A percentile compares a stretch with the other conserved stretches of the same genome.
Conservation (phyloP, 2,113 vertebrate genomes). For the Scomber japonicus region DNA sequence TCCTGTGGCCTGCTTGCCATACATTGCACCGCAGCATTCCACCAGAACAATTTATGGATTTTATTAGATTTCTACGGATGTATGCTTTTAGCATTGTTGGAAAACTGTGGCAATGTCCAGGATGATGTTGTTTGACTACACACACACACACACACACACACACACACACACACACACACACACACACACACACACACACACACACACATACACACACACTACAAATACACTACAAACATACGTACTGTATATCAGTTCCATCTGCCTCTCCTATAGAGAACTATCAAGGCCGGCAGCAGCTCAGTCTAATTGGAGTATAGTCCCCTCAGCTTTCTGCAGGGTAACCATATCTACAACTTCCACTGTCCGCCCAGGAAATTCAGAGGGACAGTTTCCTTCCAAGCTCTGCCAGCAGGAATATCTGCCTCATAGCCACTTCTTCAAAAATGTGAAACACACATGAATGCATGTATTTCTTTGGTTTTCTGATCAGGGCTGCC, state of each 20-base stretch:
- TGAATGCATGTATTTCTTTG: conserved; percentile 56
- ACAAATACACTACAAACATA: conserved; percentile 24
- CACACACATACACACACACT: conserved; percentile 3
- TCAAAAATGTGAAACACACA: conserved; percentile 58
- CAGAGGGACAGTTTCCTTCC: conserved; percentile 71
- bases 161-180: no score
- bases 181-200: no score
- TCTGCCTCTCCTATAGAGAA: conserved; percentile 67
- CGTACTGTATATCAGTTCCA: conserved; percentile 73
- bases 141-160: background rate
- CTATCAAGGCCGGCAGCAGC: conserved; percentile 71
- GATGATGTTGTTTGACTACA: conserved; percentile 49
- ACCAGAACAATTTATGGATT: conserved; percentile 75
- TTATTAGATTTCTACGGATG: conserved; percentile 76
- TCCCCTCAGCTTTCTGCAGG: conserved; percentile 64
- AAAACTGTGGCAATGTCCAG: conserved; percentile 61
- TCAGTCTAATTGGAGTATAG: conserved; percentile 71
- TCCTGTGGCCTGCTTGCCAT: conserved; percentile 59
- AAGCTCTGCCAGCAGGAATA: conserved; percentile 74
- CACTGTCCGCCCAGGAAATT: conserved; percentile 78
- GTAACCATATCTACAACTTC: conserved; percentile 74
- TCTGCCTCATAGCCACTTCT: conserved; percentile 67
- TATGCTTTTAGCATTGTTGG: conserved; percentile 65
- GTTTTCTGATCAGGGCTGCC: conserved; percentile 45
- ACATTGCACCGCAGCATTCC: conserved; percentile 69